A percentile compares a stretch with the other conserved stretches of the same genome.
Evolutionary conservation across 2,113 vertebrate genomes (phyloP).

Genomic region (Eulemur macaco): DNA sequence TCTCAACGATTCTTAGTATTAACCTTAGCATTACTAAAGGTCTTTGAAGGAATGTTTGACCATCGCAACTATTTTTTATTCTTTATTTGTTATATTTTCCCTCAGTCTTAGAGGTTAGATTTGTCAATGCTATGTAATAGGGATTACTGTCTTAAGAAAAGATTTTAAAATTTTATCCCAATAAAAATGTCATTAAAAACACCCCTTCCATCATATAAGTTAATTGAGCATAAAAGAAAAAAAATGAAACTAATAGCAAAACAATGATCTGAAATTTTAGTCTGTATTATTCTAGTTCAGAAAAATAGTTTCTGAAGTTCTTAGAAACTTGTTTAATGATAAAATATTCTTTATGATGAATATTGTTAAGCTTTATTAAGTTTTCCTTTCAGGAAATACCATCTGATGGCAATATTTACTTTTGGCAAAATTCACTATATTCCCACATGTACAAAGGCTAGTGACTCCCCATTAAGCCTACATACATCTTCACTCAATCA

Average conservation of each 20-base stretch:
- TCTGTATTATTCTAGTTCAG: not conserved
- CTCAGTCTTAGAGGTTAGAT: not conserved
- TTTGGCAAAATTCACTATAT: not conserved
- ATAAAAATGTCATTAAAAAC: not conserved
- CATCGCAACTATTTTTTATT: not conserved
- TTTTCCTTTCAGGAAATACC: not conserved
- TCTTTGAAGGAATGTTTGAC: not conserved
- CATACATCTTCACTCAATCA: not conserved
- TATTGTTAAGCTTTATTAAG: not conserved
- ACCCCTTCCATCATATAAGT: not conserved
- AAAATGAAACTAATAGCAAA: not conserved
- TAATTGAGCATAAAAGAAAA: not conserved
- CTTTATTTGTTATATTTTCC: not conserved
- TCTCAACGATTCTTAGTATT: constrained; percentile 19
- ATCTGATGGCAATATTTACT: not conserved
- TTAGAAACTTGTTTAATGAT: not conserved
- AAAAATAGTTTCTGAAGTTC: not conserved
- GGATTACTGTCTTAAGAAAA: not conserved
- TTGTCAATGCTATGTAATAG: not conserved
- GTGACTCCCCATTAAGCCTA: not conserved
- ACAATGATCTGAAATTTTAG: not conserved
- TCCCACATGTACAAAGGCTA: not conserved
- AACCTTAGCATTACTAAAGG: constrained; percentile 24
- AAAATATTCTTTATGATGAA: not conserved
- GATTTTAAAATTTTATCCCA: not conserved